Conservation (phyloP, 2,797 vertebrate species). For the Pseudochaenichthys georgianus region DNA sequence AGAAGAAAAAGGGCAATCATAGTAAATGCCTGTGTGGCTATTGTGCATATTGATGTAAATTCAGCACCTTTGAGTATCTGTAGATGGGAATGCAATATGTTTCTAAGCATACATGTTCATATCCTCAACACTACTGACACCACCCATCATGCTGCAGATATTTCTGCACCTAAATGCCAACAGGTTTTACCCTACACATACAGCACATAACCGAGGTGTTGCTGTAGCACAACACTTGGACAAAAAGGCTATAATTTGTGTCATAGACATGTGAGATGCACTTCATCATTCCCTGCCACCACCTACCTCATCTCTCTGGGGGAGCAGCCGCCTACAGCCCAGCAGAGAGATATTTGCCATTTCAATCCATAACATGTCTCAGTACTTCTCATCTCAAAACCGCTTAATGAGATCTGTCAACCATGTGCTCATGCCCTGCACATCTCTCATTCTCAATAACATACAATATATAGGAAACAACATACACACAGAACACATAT, state of each 20-base stretch:
- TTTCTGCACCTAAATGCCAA: neutral
- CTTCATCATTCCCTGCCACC: conserved; percentile 14
- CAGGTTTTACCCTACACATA: neutral
- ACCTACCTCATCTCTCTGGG: conserved; percentile 23
- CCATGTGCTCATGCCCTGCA: conserved; percentile 7
- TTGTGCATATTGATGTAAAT: conserved; percentile 20
- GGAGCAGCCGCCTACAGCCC: conserved; percentile 11
- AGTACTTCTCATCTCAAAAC: conserved; percentile 46
- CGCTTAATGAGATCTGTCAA: conserved; percentile 57
- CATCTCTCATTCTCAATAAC: conserved; percentile 19
- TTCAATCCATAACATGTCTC: conserved; percentile 53
- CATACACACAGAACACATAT: too few species aligned
- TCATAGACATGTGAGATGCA: conserved; percentile 18
- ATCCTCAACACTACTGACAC: neutral
- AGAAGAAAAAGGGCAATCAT: conserved; percentile 37
- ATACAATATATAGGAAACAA: neutral
- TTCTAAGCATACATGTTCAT: neutral
- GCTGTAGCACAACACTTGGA: conserved; percentile 7
- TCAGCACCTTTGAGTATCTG: conserved; percentile 14
- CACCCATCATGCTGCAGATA: neutral
- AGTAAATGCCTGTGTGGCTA: conserved; percentile 9
- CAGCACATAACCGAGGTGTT: neutral
- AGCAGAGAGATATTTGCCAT: conserved; percentile 40
- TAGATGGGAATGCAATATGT: conserved; percentile 2
- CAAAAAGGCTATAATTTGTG: conserved; percentile 28